Base-by-base conservation (phyloP, 2,113 vertebrate genomes). In the Cairina moschata region DNA sequence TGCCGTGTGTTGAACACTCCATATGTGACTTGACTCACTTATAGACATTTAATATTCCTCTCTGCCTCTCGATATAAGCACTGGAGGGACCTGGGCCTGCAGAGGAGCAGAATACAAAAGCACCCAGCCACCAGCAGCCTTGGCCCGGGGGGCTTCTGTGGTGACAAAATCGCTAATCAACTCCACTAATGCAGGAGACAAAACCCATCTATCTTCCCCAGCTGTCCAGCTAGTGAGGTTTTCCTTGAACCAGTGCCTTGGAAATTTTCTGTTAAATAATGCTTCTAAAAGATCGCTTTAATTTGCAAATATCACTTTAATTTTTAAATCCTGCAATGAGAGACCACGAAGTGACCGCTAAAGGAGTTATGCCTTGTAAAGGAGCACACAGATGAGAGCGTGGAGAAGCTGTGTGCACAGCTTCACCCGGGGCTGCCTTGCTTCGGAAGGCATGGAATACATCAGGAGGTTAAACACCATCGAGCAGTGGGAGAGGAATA, bases 91-190 rank as follows among this genome's bases (percentile, higher is more conserved):
- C 2, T 25, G 50, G 55, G 22, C 65, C 50, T 1, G 46, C 67
- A 67, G 73, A 71, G 76, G 65, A 93, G 40, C 65, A 90, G 86
- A 83, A 74, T 29, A 59, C 65, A 81, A 42, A 96, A 83, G 46
- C 55, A n/a, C 11, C 2, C 3, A 71, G 52, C 20, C 38, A 21
- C 34, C 5, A n/a, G 25, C 90, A 86, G 7, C 17, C 31, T 8
- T 44, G 91, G 82, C 73, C 93, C 1, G 2, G 54, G 63, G 81
- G 28, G 14, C 28, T 48, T 23, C 17, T 3, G 38, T 2, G 32
- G 52, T 58, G 72, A 92, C 79, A 93, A 81, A 91, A 77, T 2
- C 48, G 1, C 60, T 29, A 1, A 86, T 62, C 86, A 90, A 42
- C 76, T 86, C 86, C 81, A 92, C 26, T 44, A 50, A 2, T 0